Percentiles rank a stretch among this genome's conserved stretches.
phyloP scores from a whole-genome alignment of 2,797 vertebrate genomes.

The Malurus leucopterus region DNA sequence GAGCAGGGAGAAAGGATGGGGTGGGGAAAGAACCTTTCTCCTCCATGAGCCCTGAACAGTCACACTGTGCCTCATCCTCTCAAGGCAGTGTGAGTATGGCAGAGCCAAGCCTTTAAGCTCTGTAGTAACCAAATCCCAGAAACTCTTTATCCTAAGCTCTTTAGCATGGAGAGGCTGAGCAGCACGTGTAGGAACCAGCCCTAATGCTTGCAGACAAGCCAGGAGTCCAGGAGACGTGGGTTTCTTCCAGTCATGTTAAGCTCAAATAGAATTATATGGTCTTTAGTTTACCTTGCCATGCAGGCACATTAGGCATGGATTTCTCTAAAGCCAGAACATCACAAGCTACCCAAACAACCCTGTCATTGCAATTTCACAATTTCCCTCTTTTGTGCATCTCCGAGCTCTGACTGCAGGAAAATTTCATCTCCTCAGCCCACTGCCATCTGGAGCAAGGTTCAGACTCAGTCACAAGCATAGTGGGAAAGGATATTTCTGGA shows the following conservation, averaged over 20 bases:
- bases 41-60: rapidly evolving
- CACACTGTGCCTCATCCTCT: neutral
- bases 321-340: slow-evolving; percentile 52
- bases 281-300: slow-evolving; percentile 58
- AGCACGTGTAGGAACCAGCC: neutral
- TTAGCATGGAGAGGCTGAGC: neutral
- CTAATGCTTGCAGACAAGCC: neutral
- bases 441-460: slow-evolving; percentile 60
- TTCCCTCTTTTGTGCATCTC: slow-evolving; percentile 42
- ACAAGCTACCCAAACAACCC: slow-evolving; percentile 43
- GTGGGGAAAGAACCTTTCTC: neutral
- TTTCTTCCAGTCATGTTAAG: neutral
- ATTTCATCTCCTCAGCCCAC: slow-evolving; percentile 52
- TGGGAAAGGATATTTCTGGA: slow-evolving; percentile 39
- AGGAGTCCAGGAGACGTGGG: neutral
- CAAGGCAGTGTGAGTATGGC: neutral
- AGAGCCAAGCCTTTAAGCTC: neutral
- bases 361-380: slow-evolving; percentile 61
- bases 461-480: slow-evolving; percentile 31
- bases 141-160: neutral
- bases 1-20: neutral
- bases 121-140: neutral
- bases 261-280: slow-evolving; percentile 30
- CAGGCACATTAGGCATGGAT: slow-evolving; percentile 51
- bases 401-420: slow-evolving; percentile 37